Evolutionary conservation across 1,140 invertebrate genomes (phyloP).

Genomic region (Battus philenor): DNA sequence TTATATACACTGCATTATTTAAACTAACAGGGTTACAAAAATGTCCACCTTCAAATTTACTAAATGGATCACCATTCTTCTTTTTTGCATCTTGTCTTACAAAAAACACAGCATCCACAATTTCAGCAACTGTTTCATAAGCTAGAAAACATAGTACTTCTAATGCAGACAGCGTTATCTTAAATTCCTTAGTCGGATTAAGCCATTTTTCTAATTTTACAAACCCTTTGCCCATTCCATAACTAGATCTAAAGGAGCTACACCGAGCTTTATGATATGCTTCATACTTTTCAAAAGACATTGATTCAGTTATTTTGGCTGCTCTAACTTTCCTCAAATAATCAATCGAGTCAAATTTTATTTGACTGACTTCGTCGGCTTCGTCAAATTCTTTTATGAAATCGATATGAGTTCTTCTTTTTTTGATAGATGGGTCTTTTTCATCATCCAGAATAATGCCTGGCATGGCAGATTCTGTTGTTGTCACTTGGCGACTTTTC

Average conservation of each 20-base stretch:
- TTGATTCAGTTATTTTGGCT: slow-evolving; percentile 71
- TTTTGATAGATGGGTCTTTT: slow-evolving; percentile 44
- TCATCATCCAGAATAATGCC: slow-evolving; percentile 48
- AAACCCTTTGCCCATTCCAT: slow-evolving; percentile 49
- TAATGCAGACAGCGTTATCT: slow-evolving; percentile 66
- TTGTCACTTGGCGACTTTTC: slow-evolving; percentile 29
- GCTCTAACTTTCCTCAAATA: slow-evolving; percentile 72
- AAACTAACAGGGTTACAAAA: slow-evolving; percentile 73
- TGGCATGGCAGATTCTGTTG: slow-evolving; percentile 33
- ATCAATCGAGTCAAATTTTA: slow-evolving; percentile 74
- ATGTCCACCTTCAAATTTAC: slow-evolving; percentile 72
- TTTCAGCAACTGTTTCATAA: slow-evolving; percentile 83
- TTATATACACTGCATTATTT: slow-evolving; percentile 74
- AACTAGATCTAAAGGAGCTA: slow-evolving; percentile 57
- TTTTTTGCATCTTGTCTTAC: slow-evolving; percentile 79
- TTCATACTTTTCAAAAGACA: slow-evolving; percentile 76
- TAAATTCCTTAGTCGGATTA: slow-evolving; percentile 70
- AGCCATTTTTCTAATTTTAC: slow-evolving; percentile 73
- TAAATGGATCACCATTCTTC: slow-evolving; percentile 75
- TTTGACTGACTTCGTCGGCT: slow-evolving; percentile 76
- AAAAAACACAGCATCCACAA: slow-evolving; percentile 81
- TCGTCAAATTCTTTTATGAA: slow-evolving; percentile 76
- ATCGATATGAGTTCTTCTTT: slow-evolving; percentile 57
- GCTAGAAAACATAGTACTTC: slow-evolving; percentile 83
- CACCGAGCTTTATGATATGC: slow-evolving; percentile 72